Percentiles rank a stretch among this genome's conserved stretches.
phyloP scores from a whole-genome alignment of 2,888 invertebrate genomes.

The Gryllus longicercus region DNA sequence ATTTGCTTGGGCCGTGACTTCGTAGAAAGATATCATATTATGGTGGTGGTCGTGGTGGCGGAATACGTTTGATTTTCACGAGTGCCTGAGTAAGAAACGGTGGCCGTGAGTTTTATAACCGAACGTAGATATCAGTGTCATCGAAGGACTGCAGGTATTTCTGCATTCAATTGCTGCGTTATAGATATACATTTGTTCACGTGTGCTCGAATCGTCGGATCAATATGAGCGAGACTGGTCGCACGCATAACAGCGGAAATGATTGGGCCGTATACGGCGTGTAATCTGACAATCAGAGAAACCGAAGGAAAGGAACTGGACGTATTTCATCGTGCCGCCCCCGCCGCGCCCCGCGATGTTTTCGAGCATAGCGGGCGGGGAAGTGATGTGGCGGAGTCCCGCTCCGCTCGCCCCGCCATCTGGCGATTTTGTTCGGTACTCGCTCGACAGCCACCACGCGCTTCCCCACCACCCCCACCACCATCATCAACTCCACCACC shows the following conservation, averaged over 20 bases:
- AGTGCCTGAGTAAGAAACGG: too few relatives aligned
- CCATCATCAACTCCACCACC: neutral
- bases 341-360: neutral
- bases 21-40: too few relatives aligned
- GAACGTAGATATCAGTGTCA: too few relatives aligned
- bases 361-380: neutral
- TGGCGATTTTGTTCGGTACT: conserved; percentile 17
- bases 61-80: too few relatives aligned
- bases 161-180: neutral
- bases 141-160: neutral
- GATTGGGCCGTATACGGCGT: neutral
- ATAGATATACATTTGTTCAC: neutral
- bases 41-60: too few relatives aligned
- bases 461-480: neutral
- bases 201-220: neutral
- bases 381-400: neutral
- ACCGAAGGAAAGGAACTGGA: neutral
- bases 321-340: neutral
- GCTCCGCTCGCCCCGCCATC: neutral
- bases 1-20: too few relatives aligned
- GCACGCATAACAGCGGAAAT: neutral
- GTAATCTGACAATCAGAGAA: neutral
- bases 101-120: too few relatives aligned
- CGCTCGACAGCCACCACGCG: neutral
- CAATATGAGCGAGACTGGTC: neutral